Evolutionary conservation across 2,888 invertebrate genomes (phyloP).

Genomic region (Siphlonurus alternatus): DNA sequence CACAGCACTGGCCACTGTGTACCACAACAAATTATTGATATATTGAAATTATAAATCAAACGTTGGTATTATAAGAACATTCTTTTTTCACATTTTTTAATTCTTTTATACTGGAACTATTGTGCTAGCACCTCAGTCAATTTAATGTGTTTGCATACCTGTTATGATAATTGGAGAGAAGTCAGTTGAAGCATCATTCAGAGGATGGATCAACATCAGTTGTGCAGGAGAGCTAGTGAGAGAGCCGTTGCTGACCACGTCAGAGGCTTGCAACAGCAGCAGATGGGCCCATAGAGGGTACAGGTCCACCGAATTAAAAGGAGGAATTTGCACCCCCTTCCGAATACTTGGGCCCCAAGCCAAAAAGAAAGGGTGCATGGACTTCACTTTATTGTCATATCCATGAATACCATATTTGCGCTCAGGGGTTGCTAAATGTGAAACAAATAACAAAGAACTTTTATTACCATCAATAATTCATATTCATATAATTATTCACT

Average conservation of each 20-base stretch:
- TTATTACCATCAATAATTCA: conserved; percentile 8
- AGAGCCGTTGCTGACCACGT: conserved; percentile 35
- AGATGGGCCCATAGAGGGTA: conserved; percentile 44
- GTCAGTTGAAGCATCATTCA: not conserved
- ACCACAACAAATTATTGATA: not conserved
- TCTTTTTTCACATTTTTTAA: no score
- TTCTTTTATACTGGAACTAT: no score
- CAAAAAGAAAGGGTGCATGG: conserved; percentile 54
- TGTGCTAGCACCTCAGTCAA: no score
- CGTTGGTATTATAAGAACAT: no score
- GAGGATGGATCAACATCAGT: not conserved
- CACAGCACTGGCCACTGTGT: not conserved
- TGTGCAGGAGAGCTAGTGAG: conserved; percentile 13
- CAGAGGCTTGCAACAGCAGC: conserved; percentile 31
- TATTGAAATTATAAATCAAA: no score
- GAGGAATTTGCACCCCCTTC: conserved; percentile 29
- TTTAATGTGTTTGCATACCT: not conserved
- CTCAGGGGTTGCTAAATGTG: conserved; percentile 28
- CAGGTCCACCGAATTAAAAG: conserved; percentile 46
- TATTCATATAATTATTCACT: conserved; percentile 2
- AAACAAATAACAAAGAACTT: conserved; percentile 8
- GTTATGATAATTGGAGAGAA: not conserved
- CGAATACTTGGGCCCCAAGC: conserved; percentile 48
- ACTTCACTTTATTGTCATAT: conserved; percentile 38
- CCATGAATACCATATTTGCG: conserved; percentile 45